Evolutionary conservation across 2,888 invertebrate species (phyloP).

Genomic region (Stenodera caucasica): DNA sequence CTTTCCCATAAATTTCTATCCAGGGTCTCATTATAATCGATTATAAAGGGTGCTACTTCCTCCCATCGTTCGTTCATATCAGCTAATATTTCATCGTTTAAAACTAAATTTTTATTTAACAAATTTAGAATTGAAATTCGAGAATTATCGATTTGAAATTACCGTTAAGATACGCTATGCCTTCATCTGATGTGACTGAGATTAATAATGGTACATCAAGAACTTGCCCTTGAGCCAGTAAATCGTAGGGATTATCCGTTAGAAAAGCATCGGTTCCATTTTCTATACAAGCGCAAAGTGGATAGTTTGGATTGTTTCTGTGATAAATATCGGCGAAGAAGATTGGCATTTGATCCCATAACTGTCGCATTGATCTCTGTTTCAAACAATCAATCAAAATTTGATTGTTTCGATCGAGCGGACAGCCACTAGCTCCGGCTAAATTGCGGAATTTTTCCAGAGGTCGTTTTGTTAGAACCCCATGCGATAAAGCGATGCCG

Average conservation of each 20-base stretch:
- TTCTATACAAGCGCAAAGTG: constrained; percentile 26
- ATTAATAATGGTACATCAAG: constrained; percentile 47
- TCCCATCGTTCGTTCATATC: constrained; percentile 28
- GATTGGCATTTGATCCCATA: constrained; percentile 29
- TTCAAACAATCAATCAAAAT: constrained; percentile 44
- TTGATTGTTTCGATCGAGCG: constrained; percentile 25
- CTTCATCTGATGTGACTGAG: constrained; percentile 42
- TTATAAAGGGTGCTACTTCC: constrained; percentile 29
- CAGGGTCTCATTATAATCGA: constrained; percentile 33
- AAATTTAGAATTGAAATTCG: constrained; percentile 8
- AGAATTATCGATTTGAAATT: constrained; percentile 13
- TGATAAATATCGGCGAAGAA: constrained; percentile 20
- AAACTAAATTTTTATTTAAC: constrained; percentile 9
- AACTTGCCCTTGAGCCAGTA: constrained; percentile 42
- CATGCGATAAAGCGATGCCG: constrained; percentile 43
- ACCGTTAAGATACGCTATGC: constrained; percentile 10
- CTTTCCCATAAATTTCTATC: constrained; percentile 11
- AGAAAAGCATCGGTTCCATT: constrained; percentile 36
- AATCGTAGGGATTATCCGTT: constrained; percentile 38
- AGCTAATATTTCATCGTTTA: constrained; percentile 14
- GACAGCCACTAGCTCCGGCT: constrained; percentile 43
- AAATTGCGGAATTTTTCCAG: constrained; percentile 37
- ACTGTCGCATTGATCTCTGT: constrained; percentile 36
- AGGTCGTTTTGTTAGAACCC: constrained; percentile 40
- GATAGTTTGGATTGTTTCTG: constrained; percentile 8